These are phyloP conservation scores for Holocentrus rufus DNA, from an alignment of 2,797 vertebrate species.

Conservation along the genomic window DNA sequence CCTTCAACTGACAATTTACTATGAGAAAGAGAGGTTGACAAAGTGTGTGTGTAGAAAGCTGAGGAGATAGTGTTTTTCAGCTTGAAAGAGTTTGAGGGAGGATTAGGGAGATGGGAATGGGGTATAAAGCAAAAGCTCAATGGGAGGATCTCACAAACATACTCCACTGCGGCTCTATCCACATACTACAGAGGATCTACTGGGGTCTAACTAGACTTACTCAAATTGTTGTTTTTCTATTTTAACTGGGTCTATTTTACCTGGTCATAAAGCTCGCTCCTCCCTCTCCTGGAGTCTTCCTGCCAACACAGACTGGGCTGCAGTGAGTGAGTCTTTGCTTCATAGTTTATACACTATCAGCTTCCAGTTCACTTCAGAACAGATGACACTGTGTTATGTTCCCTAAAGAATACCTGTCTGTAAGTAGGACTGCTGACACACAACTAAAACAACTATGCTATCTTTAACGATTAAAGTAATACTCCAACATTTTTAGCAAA, in stretches of 20 bases:
- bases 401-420: background rate
- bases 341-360: conserved; percentile 3
- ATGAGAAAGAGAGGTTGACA: too few relatives aligned
- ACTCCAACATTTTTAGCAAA: too few relatives aligned
- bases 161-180: conserved; percentile 7
- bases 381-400: background rate
- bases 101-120: background rate
- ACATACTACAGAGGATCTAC: conserved; percentile 13
- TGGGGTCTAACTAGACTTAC: background rate
- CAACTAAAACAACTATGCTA: too few relatives aligned
- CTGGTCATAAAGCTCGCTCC: conserved; percentile 49
- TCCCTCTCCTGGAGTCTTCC: conserved; percentile 55
- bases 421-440: background rate
- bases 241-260: conserved; percentile 53
- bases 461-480: too few relatives aligned
- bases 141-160: background rate
- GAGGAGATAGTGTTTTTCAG: background rate
- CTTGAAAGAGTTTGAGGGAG: background rate
- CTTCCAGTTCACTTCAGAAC: background rate
- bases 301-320: conserved; percentile 68
- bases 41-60: background rate
- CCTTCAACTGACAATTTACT: too few relatives aligned
- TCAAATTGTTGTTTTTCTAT: background rate
- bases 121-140: conserved; percentile 7
- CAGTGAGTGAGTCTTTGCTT: conserved; percentile 28